Base-by-base conservation (phyloP, 37 sponge, comb jelly and placozoan species). In the Chondrosia reniformis region DNA sequence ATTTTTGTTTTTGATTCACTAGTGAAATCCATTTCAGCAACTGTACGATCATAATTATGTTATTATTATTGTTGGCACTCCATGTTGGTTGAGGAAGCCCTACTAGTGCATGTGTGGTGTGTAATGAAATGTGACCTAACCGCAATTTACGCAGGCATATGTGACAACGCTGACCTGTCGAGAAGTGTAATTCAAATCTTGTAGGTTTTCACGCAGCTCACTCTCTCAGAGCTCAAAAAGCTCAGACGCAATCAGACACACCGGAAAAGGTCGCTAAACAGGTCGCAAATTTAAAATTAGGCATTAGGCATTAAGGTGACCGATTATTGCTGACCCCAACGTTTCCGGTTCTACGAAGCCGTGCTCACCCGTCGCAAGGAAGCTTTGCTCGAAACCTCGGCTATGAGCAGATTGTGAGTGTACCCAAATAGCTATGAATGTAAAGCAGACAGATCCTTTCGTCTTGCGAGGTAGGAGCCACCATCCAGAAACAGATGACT, bases 261-360 rank as follows among this genome's bases (percentile, higher is more conserved):
- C 63, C 63, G 63, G 63, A 62, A 62, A n/a, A n/a, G n/a, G n/a
- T n/a, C n/a, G n/a, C n/a, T n/a, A n/a, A n/a, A n/a, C 63, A 62
- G 63, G 63, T 62, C 63, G 63, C 63, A 62, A 62, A 22, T 62
- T 62, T 62, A 28, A 62, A 62, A 62, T 62, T 12, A 9, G 9
- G 63, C 63, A 24, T 24, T 62, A n/a, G n/a, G 15, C 10, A 49
- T 19, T 10, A 49, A 49, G 52, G 63, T n/a, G 63, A 25, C 63
- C 63, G 63, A 28, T 24, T 24, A 62, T 62, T 62, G 27, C 13
- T 62, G 63, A 62, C 63, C 63, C 63, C 63, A 62, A 62, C 27
- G 63, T 62, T 62, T 62, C 9, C 17, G 63, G 63, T 62, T 62
- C 63, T 62, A 62, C 27, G 63, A 62, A 62, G 63, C 63, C 63